Conservation (phyloP, 64 coral and sea anemone species). For the Stichodactyla mertensii region DNA sequence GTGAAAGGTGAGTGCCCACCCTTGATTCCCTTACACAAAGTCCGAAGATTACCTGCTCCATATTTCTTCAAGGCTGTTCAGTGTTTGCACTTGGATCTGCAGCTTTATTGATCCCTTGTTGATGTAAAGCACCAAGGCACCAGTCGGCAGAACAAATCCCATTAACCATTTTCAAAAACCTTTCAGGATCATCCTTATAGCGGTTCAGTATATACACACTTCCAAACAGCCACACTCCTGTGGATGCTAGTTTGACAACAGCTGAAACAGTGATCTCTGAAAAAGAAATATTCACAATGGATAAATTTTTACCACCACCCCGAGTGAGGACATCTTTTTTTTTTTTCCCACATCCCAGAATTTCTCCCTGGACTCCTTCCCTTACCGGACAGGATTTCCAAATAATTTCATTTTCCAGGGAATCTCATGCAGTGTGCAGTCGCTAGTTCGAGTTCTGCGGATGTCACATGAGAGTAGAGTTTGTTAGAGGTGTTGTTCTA, state of each 20-base stretch:
- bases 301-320: background rate
- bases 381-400: too few relatives aligned
- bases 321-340: too few relatives aligned
- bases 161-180: conserved; percentile 8
- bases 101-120: conserved; percentile 18
- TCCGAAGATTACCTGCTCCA: conserved; percentile 14
- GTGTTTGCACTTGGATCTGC: background rate
- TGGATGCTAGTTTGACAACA: conserved; percentile 13
- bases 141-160: conserved; percentile 28
- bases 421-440: too few relatives aligned
- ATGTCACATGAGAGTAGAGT: too few relatives aligned
- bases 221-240: conserved; percentile 33
- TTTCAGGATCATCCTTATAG: conserved; percentile 39
- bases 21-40: too few relatives aligned
- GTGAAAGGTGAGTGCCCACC: too few relatives aligned
- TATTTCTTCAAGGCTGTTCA: background rate
- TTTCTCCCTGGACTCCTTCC: too few relatives aligned
- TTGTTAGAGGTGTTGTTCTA: too few relatives aligned
- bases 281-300: background rate
- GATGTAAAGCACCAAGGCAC: conserved; percentile 12
- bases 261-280: background rate
- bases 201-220: conserved; percentile 26
- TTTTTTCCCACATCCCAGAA: too few relatives aligned
- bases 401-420: too few relatives aligned
- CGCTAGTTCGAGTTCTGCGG: too few relatives aligned